Percentiles rank a stretch among this genome's conserved stretches.
These are phyloP conservation scores for Nomada fabriciana DNA, from an alignment of 2,888 invertebrate species.

Conservation along the genomic window DNA sequence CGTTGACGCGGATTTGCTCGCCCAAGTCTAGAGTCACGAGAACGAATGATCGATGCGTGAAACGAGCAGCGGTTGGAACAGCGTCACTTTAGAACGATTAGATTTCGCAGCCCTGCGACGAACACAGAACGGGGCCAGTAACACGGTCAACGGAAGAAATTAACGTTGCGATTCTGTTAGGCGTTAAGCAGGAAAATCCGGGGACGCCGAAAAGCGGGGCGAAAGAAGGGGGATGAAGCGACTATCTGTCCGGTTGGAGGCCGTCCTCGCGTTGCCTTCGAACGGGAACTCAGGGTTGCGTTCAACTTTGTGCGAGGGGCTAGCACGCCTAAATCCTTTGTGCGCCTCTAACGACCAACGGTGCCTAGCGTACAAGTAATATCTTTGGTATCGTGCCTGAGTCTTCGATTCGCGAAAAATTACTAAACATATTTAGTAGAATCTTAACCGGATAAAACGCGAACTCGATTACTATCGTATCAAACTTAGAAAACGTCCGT, in stretches of 20 bases:
- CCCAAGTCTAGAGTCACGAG: neutral
- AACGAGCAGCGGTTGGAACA: neutral
- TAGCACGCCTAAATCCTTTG: slow-evolving; percentile 66
- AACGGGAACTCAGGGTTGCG: neutral
- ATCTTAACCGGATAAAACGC: slow-evolving; percentile 59
- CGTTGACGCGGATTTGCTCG: neutral
- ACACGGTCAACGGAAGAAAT: slow-evolving; percentile 15
- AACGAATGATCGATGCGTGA: neutral
- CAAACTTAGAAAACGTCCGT: slow-evolving; percentile 61
- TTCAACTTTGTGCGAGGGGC: slow-evolving; percentile 19
- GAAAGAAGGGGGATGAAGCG: neutral
- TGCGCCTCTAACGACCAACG: slow-evolving; percentile 79
- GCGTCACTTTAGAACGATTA: neutral
- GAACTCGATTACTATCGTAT: slow-evolving; percentile 46
- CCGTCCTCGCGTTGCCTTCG: neutral
- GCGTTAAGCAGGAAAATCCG: neutral
- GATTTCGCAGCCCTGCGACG: slow-evolving; percentile 22
- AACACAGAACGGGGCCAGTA: slow-evolving; percentile 31
- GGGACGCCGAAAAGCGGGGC: neutral
- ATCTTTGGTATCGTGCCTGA: slow-evolving; percentile 84
- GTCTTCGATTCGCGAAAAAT: slow-evolving; percentile 74
- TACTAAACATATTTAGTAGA: slow-evolving; percentile 60
- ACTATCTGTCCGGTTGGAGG: neutral
- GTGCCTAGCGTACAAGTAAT: slow-evolving; percentile 76
- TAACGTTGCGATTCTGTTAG: neutral